These are phyloP conservation scores for Muntiacus muntjak DNA, from an alignment of 2,113 vertebrate genomes.

Conservation along the genomic window DNA sequence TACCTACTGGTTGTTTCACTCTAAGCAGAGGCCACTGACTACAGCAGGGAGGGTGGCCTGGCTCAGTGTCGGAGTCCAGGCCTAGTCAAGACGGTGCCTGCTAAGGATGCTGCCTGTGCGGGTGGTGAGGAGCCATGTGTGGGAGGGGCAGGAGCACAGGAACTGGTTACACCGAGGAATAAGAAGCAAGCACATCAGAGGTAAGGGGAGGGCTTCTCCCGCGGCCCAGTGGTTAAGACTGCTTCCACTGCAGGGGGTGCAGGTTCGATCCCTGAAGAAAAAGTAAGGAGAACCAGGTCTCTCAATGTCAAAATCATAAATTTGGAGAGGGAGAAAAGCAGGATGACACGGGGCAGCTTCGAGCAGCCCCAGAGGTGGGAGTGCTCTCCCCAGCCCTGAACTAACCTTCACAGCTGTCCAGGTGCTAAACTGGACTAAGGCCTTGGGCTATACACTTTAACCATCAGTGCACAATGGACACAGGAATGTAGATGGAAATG, in stretches of 20 bases:
- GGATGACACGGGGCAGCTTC: neutral
- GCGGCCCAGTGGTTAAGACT: neutral
- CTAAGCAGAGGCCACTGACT: neutral
- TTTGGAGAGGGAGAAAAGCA: neutral
- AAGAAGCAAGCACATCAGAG: accelerated
- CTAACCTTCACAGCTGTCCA: accelerated
- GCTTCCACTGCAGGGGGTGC: neutral
- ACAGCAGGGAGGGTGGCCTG: neutral
- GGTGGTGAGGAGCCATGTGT: neutral
- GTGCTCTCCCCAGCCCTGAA: neutral
- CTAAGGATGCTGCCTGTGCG: neutral
- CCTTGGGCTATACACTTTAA: accelerated
- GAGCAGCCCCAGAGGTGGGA: neutral
- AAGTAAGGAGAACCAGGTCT: neutral
- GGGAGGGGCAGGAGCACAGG: neutral
- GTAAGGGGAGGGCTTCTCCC: neutral
- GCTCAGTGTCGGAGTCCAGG: neutral
- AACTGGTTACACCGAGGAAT: neutral
- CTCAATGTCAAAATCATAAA: neutral
- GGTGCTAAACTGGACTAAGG: neutral
- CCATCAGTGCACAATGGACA: accelerated
- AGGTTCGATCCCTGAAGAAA: neutral
- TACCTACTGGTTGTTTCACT: neutral
- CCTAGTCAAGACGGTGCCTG: neutral
- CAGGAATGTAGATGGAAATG: neutral